These are phyloP conservation scores for Xylota sylvarum DNA, from an alignment of 2,888 invertebrate species.

Conservation along the genomic window DNA sequence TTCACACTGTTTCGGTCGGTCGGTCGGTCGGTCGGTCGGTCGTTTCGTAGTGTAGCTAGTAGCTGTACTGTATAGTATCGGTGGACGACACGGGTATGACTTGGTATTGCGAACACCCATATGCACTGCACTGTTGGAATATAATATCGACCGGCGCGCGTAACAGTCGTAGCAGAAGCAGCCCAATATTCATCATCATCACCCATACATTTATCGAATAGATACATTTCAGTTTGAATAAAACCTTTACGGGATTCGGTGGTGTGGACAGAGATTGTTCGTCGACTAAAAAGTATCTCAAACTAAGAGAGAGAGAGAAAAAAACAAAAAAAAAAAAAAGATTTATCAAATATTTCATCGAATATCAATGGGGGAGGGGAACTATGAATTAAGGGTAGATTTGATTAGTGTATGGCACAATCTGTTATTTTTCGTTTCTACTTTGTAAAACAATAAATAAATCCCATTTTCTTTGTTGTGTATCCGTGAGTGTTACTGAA, in stretches of 20 bases:
- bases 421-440: slow-evolving; percentile 54
- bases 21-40: not conserved
- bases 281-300: slow-evolving; percentile 11
- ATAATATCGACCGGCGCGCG: slow-evolving; percentile 74
- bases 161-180: slow-evolving; percentile 11
- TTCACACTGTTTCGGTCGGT: not conserved
- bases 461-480: slow-evolving; percentile 56
- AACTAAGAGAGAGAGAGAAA: too few relatives aligned
- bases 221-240: slow-evolving; percentile 74
- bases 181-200: slow-evolving; percentile 20
- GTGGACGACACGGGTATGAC: slow-evolving; percentile 33
- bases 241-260: slow-evolving; percentile 63
- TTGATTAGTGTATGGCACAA: slow-evolving; percentile 54
- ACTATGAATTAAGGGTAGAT: slow-evolving; percentile 62
- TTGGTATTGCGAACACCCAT: slow-evolving; percentile 41
- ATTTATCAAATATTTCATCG: slow-evolving; percentile 32
- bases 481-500: slow-evolving; percentile 62
- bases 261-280: slow-evolving; percentile 5
- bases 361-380: slow-evolving; percentile 29
- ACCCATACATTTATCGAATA: slow-evolving; percentile 62
- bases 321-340: slow-evolving; percentile 35
- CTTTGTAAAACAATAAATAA: slow-evolving; percentile 57
- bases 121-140: slow-evolving; percentile 26
- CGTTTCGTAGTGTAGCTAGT: too few relatives aligned
- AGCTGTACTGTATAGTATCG: too few relatives aligned